A percentile compares a stretch with the other conserved stretches of the same genome.
These are phyloP conservation scores for Heterodera carotae DNA, from an alignment of 1,140 invertebrate species.

Conservation along the genomic window DNA sequence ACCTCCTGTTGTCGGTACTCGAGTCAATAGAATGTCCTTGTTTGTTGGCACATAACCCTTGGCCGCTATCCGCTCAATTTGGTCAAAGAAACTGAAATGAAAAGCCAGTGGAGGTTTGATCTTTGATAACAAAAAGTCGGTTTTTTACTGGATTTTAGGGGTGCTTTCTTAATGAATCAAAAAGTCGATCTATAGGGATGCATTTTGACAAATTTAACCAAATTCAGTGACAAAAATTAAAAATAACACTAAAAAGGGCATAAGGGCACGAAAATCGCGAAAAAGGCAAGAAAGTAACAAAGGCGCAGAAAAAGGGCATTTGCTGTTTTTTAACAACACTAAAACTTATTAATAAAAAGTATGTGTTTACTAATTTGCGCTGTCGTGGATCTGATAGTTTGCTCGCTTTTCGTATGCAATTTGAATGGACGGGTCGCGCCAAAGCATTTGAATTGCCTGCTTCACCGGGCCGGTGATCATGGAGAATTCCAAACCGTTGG, in stretches of 20 bases:
- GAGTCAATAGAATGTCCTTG: conserved; percentile 92
- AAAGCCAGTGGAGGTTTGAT: no score
- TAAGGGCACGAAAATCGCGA: no score
- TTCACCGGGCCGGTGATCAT: conserved; percentile 34
- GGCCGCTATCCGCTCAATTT: conserved; percentile 87
- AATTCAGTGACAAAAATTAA: no score
- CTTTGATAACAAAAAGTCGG: background rate
- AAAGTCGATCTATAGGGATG: no score
- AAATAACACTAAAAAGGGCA: no score
- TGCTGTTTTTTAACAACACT: background rate
- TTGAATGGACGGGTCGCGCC: conserved; percentile 36
- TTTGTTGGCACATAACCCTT: conserved; percentile 67
- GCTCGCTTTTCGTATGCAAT: conserved; percentile 36
- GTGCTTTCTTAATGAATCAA: no score
- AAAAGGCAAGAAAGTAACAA: no score
- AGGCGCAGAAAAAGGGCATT: no score
- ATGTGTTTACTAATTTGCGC: background rate
- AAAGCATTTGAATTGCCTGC: conserved; percentile 44
- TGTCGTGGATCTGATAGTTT: conserved; percentile 28
- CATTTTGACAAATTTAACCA: no score
- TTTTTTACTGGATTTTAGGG: no score
- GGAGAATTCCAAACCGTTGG: conserved; percentile 33
- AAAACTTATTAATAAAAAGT: no score
- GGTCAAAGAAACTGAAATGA: conserved; percentile 71
- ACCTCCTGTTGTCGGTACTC: conserved; percentile 83